Evolutionary conservation across 2,797 vertebrate genomes (phyloP).

Genomic region (Euphonia xanthogaster): DNA sequence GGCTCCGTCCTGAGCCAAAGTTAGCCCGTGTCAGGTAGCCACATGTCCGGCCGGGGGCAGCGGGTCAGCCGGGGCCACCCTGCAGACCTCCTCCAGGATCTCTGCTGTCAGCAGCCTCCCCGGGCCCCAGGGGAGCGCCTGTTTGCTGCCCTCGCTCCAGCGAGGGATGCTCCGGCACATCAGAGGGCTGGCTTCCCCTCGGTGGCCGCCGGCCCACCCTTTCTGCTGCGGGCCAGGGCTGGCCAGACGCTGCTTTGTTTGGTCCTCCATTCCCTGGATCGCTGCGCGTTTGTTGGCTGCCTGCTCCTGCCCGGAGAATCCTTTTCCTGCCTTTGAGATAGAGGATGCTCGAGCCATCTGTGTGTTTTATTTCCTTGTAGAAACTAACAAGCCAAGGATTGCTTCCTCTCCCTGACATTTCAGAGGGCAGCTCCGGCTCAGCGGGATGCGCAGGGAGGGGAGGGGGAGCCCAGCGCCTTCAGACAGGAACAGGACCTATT

Average conservation of each 20-base stretch:
- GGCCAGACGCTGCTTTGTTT: not conserved
- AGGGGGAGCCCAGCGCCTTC: not conserved
- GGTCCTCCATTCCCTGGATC: not conserved
- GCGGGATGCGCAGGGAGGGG: not conserved
- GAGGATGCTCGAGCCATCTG: constrained; percentile 67
- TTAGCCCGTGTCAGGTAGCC: constrained; percentile 60
- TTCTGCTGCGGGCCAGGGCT: not conserved
- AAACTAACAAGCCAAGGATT: constrained; percentile 63
- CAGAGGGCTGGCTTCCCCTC: not conserved
- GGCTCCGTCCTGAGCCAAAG: constrained; percentile 65
- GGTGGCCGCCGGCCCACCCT: not conserved
- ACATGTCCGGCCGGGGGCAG: constrained; percentile 64
- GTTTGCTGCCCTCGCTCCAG: constrained; percentile 7
- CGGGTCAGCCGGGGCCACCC: constrained; percentile 77
- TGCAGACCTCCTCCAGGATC: constrained; percentile 78
- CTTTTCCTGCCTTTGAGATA: constrained; percentile 58
- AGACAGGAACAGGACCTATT: not conserved
- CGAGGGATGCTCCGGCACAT: constrained; percentile 53
- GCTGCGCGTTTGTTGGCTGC: not conserved
- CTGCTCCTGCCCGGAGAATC: constrained; percentile 13
- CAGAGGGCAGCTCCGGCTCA: not conserved
- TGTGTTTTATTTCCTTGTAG: constrained; percentile 56
- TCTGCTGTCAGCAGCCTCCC: constrained; percentile 75
- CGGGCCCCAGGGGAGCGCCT: constrained; percentile 36
- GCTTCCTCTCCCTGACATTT: constrained; percentile 59